Percentiles rank a stretch among this genome's conserved stretches.
phyloP scores from a whole-genome alignment of 2,113 vertebrate genomes.

The Psophia crepitans region DNA sequence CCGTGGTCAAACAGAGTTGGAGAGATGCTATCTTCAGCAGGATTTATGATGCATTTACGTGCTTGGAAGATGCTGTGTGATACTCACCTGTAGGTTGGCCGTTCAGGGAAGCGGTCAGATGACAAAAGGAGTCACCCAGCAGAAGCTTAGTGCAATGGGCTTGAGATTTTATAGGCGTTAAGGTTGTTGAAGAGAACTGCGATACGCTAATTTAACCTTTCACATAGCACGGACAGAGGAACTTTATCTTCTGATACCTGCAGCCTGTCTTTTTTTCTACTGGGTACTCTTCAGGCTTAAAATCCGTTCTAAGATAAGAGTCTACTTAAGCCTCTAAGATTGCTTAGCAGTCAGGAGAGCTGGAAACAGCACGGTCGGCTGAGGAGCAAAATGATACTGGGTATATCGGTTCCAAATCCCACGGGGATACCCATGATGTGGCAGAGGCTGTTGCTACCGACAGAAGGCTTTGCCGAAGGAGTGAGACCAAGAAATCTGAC shows the following conservation, averaged over 20 bases:
- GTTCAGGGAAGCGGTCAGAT: accelerated
- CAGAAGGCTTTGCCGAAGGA: neutral
- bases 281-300: neutral
- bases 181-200: neutral
- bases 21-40: neutral
- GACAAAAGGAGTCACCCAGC: neutral
- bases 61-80: neutral
- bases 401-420: neutral
- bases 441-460: neutral
- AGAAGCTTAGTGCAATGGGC: neutral
- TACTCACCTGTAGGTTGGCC: neutral
- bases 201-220: neutral
- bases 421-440: neutral
- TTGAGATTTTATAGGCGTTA: neutral
- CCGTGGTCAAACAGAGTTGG: neutral
- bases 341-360: neutral
- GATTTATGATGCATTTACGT: neutral
- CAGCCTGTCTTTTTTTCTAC: neutral
- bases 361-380: neutral
- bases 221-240: neutral
- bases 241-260: neutral
- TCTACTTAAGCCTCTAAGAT: neutral
- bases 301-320: neutral
- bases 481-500: neutral
- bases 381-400: neutral